phyloP scores from a whole-genome alignment of 2,797 vertebrate genomes.

The Choloepus didactylus region DNA sequence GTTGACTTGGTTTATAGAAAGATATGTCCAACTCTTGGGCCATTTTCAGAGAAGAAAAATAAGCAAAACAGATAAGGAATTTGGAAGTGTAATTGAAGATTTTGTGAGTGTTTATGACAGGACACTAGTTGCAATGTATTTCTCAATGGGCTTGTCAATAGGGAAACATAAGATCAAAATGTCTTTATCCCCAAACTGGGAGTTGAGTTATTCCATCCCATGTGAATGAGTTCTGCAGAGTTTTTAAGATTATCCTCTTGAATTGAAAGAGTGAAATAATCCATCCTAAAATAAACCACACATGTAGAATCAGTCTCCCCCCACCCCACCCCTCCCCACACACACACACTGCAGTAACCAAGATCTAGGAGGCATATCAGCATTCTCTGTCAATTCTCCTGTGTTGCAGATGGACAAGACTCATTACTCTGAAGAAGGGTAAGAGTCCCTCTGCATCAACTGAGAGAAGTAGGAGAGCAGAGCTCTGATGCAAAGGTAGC shows the following conservation, averaged over 20 bases:
- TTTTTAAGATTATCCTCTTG: neutral
- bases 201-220: constrained; percentile 44
- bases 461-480: neutral
- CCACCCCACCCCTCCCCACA: too few species aligned
- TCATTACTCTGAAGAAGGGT: neutral
- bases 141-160: neutral
- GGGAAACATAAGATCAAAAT: constrained; percentile 36
- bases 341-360: neutral
- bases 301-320: neutral
- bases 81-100: constrained; percentile 80
- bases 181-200: neutral
- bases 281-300: neutral
- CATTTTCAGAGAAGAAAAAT: constrained; percentile 80
- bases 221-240: neutral
- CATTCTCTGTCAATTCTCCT: neutral
- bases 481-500: too few species aligned
- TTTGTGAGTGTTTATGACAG: constrained; percentile 57
- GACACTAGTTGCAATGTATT: neutral
- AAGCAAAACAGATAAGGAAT: constrained; percentile 81
- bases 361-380: neutral
- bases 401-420: neutral
- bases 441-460: accelerated
- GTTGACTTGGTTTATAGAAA: constrained; percentile 82
- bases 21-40: constrained; percentile 76
- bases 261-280: neutral